phyloP scores from a whole-genome alignment of 2,113 vertebrate species.

The Gulo gulo region DNA sequence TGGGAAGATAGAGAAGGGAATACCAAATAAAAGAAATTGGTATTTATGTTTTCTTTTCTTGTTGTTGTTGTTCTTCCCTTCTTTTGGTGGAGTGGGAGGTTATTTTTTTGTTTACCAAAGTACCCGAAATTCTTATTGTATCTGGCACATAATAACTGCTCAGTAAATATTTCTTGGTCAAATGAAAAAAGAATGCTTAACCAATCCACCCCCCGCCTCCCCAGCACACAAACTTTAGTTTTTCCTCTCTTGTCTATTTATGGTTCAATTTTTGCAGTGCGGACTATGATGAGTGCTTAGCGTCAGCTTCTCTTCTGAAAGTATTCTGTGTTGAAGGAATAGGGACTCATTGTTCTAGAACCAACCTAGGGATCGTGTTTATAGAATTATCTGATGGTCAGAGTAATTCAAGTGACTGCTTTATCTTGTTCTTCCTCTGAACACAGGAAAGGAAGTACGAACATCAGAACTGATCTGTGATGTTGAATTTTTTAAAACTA shows the following conservation, averaged over 20 bases:
- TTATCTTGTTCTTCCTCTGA: background rate
- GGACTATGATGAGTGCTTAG: background rate
- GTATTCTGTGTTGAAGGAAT: background rate
- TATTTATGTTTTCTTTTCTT: background rate
- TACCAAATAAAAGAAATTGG: background rate
- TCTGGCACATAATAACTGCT: background rate
- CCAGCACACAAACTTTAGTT: background rate
- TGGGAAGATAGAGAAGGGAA: background rate
- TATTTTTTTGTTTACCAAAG: background rate
- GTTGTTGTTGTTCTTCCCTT: background rate
- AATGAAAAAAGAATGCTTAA: background rate
- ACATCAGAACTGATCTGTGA: background rate
- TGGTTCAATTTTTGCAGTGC: background rate
- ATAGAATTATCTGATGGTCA: background rate
- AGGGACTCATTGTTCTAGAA: background rate
- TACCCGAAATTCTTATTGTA: background rate
- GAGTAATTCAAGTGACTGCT: background rate
- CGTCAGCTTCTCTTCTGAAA: background rate
- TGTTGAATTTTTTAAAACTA: background rate
- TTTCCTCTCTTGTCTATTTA: background rate
- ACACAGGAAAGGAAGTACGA: background rate
- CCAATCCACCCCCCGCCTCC: accelerated
- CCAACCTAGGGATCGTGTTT: background rate
- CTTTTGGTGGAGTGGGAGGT: background rate
- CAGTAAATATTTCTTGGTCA: slow-evolving; percentile 11